Evolutionary conservation across 2,888 invertebrate genomes (phyloP).

Genomic region (Chrysolina americana): DNA sequence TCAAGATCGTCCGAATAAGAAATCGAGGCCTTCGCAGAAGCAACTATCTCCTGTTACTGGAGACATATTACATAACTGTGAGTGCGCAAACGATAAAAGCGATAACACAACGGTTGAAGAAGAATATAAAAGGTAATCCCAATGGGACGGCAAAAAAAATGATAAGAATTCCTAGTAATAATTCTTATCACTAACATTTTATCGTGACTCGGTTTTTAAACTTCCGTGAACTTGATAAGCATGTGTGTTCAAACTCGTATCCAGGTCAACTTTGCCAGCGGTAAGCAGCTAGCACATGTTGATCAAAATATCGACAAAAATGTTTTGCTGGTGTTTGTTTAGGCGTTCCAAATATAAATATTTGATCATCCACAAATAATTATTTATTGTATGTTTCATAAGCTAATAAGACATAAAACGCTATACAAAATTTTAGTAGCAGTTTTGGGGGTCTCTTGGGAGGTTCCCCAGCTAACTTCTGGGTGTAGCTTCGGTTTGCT

Average conservation of each 20-base stretch:
- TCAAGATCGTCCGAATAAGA: not conserved
- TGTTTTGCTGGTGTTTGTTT: too few relatives aligned
- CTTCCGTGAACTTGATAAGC: slow-evolving; percentile 1
- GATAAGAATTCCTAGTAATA: slow-evolving; percentile 11
- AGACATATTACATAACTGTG: not conserved
- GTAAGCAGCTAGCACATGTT: not conserved
- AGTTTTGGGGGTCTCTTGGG: too few relatives aligned
- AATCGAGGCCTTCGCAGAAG: not conserved
- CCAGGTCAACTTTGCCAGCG: not conserved
- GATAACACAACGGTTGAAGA: not conserved
- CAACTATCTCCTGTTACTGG: not conserved
- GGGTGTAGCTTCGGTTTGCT: too few relatives aligned
- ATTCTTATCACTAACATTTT: not conserved
- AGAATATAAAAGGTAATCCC: not conserved
- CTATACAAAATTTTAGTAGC: too few relatives aligned
- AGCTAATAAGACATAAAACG: too few relatives aligned
- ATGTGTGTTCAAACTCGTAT: not conserved
- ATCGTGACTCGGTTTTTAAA: slow-evolving; percentile 7
- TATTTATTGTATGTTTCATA: too few relatives aligned
- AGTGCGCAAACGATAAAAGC: not conserved
- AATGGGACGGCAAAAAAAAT: not conserved
- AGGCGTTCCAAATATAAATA: too few relatives aligned
- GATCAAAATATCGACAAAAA: not conserved
- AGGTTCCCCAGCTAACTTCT: too few relatives aligned
- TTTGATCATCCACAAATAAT: too few relatives aligned